phyloP scores from a whole-genome alignment of 2,888 invertebrate species.

The Lamproptera curius region DNA sequence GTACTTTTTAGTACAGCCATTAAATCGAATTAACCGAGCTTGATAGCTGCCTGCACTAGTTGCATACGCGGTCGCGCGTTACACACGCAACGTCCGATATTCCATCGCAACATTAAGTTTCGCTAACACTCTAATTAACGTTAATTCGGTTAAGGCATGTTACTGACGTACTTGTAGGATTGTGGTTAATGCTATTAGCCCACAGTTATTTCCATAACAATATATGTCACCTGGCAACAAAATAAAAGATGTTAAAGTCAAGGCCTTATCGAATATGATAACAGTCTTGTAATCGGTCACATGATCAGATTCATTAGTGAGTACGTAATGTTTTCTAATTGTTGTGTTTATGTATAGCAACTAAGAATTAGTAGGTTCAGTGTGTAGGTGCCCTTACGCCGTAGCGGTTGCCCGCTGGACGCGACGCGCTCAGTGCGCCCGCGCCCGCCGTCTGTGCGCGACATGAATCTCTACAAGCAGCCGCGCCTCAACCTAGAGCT shows the following conservation, averaged over 20 bases:
- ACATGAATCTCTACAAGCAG: slow-evolving; percentile 42
- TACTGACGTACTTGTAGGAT: neutral
- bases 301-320: neutral
- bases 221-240: neutral
- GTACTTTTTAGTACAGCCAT: no score
- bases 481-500: slow-evolving; percentile 30
- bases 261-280: neutral
- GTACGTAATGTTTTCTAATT: neutral
- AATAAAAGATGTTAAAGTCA: neutral
- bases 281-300: slow-evolving; percentile 2
- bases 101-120: neutral
- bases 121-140: neutral
- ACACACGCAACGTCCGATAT: neutral
- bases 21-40: slow-evolving; percentile 14
- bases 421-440: slow-evolving; percentile 36
- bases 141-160: neutral
- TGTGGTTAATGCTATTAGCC: neutral
- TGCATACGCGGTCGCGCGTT: neutral
- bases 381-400: slow-evolving; percentile 14
- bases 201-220: neutral
- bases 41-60: slow-evolving; percentile 1
- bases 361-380: neutral
- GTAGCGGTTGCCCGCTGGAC: slow-evolving; percentile 29
- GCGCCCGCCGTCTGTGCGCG: slow-evolving; percentile 48
- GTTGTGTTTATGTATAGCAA: neutral